Evolutionary conservation across 1,140 invertebrate species (phyloP).

Genomic region (Panonychus citri): DNA sequence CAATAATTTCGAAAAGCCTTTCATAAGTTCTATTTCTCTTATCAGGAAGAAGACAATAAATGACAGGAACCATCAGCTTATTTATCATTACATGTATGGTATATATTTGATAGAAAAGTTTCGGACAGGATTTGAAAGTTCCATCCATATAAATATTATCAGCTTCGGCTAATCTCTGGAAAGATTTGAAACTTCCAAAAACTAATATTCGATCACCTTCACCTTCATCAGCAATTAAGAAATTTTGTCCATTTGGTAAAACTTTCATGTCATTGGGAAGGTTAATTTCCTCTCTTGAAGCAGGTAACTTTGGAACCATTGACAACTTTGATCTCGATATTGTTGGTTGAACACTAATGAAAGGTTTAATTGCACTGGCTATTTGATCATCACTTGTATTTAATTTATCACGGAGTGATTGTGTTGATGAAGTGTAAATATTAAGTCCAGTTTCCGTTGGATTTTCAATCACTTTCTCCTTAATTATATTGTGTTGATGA

Average conservation of each 20-base stretch:
- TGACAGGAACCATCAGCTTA: not conserved
- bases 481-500: too few species aligned
- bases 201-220: not conserved
- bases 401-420: too few species aligned
- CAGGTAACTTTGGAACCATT: too few species aligned
- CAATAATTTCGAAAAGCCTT: not conserved
- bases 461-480: too few species aligned
- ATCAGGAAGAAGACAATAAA: not conserved
- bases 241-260: not conserved
- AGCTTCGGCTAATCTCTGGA: not conserved
- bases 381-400: too few species aligned
- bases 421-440: too few species aligned
- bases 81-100: not conserved
- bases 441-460: too few species aligned
- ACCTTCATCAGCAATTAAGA: not conserved
- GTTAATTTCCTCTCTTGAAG: too few species aligned
- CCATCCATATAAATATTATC: slow-evolving; percentile 4
- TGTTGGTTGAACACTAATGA: too few species aligned
- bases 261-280: not conserved
- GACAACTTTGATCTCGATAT: too few species aligned
- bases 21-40: not conserved
- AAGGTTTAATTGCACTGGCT: too few species aligned
- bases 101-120: not conserved
- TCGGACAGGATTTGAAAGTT: not conserved
- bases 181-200: not conserved